Percentiles rank a stretch among this genome's conserved stretches.
These are phyloP conservation scores for Kryptolebias ocellatus DNA, from an alignment of 2,797 vertebrate species.

Conservation along the genomic window DNA sequence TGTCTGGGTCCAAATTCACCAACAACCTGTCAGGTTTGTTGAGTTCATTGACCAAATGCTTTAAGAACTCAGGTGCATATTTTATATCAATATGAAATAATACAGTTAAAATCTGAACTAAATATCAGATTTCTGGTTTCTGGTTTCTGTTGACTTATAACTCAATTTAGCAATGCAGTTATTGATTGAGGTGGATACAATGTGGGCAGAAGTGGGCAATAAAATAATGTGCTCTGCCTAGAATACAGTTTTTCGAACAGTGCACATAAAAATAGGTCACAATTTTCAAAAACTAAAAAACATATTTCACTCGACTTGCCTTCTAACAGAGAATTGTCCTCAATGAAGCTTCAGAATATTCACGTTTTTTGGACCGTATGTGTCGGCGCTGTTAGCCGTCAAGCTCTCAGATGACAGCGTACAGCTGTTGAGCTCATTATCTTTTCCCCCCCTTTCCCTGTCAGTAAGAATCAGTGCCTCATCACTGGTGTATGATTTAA, in stretches of 20 bases:
- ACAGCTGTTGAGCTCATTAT: conserved; percentile 23
- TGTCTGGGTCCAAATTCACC: too few relatives aligned
- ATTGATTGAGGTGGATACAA: too few relatives aligned
- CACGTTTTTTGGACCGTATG: neutral
- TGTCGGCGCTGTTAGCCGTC: conserved; percentile 3
- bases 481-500: conserved; percentile 12
- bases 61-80: neutral
- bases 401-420: conserved; percentile 16
- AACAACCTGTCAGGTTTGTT: rapidly evolving
- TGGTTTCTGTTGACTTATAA: neutral
- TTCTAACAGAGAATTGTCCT: neutral
- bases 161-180: neutral
- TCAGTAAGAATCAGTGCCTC: neutral
- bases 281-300: too few relatives aligned
- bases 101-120: neutral
- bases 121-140: too few relatives aligned
- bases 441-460: neutral
- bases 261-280: too few relatives aligned
- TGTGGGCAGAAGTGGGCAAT: too few relatives aligned
- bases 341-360: conserved; percentile 1
- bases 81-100: neutral
- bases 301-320: too few relatives aligned
- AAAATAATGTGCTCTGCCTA: too few relatives aligned
- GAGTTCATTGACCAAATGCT: neutral
- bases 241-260: too few relatives aligned